A percentile compares a stretch with the other conserved stretches of the same genome.
Conservation (phyloP, 2,797 vertebrate species). For the Numenius phaeopus region DNA sequence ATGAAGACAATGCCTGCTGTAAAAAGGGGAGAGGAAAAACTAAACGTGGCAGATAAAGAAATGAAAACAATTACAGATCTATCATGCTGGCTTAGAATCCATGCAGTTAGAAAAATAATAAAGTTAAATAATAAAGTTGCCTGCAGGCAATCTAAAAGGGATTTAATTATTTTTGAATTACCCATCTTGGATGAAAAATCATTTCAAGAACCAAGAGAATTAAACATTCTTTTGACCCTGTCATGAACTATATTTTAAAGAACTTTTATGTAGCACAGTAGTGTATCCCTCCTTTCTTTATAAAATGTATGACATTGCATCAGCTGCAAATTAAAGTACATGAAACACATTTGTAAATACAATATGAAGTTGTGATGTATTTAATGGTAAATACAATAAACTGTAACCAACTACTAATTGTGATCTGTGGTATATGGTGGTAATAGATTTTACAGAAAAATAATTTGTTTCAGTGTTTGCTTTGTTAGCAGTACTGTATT, state of each 20-base stretch:
- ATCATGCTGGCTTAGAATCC: constrained; percentile 21
- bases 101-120: constrained; percentile 50
- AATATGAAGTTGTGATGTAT: background rate
- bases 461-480: background rate
- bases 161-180: constrained; percentile 63
- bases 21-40: background rate
- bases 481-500: background rate
- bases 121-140: constrained; percentile 59
- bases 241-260: constrained; percentile 3
- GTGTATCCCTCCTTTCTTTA: background rate
- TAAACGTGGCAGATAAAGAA: constrained; percentile 11
- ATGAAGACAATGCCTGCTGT: background rate
- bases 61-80: constrained; percentile 42
- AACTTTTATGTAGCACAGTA: background rate
- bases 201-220: constrained; percentile 8
- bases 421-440: background rate
- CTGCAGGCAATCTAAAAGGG: constrained; percentile 15
- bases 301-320: background rate
- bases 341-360: background rate
- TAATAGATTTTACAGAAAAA: background rate
- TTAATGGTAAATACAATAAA: constrained; percentile 1
- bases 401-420: background rate
- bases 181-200: background rate
- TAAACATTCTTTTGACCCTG: constrained; percentile 43
- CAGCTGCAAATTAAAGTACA: background rate